phyloP scores from a whole-genome alignment of 2,888 invertebrate genomes.

The Tiliacea citrago region DNA sequence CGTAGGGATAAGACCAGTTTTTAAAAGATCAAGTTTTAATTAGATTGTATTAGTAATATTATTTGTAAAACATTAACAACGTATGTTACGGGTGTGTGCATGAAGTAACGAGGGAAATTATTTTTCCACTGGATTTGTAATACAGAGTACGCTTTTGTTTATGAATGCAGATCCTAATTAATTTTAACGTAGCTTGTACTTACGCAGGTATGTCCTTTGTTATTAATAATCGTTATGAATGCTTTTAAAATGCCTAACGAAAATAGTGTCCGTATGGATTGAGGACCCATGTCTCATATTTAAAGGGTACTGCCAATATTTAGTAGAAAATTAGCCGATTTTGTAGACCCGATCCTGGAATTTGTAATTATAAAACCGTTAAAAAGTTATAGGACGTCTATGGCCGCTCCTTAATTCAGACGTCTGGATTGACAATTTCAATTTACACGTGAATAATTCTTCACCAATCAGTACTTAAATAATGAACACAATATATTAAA shows the following conservation, averaged over 20 bases:
- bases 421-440: no score
- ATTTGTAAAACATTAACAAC: not conserved
- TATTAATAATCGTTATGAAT: not conserved
- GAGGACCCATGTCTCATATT: no score
- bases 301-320: no score
- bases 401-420: no score
- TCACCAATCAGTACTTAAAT: no score
- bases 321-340: no score
- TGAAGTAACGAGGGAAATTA: conserved; percentile 7
- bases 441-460: no score
- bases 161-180: not conserved
- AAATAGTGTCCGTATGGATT: no score
- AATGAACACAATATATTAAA: no score
- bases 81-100: not conserved
- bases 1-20: not conserved
- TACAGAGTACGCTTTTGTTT: not conserved
- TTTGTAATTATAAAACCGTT: no score
- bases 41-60: not conserved
- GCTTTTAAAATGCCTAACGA: not conserved
- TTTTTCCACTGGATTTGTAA: not conserved
- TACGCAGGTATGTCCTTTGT: not conserved
- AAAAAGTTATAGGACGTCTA: no score
- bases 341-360: no score
- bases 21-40: not conserved
- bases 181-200: not conserved